Conservation (phyloP, 2,113 vertebrate genomes). For the Pseudolaguvia tuberculata region DNA sequence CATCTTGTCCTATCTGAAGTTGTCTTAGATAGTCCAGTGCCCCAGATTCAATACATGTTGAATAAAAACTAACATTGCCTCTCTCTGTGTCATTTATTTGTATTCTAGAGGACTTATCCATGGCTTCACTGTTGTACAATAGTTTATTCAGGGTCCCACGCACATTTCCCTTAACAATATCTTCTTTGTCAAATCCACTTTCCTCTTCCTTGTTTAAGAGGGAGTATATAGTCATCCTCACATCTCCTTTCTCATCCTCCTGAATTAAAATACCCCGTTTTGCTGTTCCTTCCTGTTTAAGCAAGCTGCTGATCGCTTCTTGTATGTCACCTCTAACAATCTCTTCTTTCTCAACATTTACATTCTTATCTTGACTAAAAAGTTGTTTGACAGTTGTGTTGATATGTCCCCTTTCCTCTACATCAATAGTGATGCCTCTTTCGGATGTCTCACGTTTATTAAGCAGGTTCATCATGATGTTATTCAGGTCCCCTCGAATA, state of each 20-base stretch:
- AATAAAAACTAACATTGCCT: conserved; percentile 89
- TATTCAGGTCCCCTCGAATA: conserved; percentile 77
- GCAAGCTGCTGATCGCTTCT: conserved; percentile 81
- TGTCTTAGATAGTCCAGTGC: conserved; percentile 84
- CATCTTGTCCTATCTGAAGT: conserved; percentile 69
- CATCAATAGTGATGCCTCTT: conserved; percentile 71
- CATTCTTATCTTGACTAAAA: conserved; percentile 71
- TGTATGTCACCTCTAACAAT: conserved; percentile 81
- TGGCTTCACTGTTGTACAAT: conserved; percentile 66
- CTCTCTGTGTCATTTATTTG: conserved; percentile 75
- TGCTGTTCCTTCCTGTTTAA: conserved; percentile 67
- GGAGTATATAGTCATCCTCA: conserved; percentile 89
- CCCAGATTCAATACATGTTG: conserved; percentile 87
- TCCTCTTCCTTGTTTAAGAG: conserved; percentile 76
- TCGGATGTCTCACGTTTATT: conserved; percentile 68
- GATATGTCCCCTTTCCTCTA: conserved; percentile 80
- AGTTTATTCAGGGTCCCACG: conserved; percentile 75
- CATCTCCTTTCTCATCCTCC: conserved; percentile 84
- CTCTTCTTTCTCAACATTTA: conserved; percentile 75
- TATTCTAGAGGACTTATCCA: conserved; percentile 65
- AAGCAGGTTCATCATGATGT: conserved; percentile 84
- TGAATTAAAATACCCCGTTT: conserved; percentile 87
- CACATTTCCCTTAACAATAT: conserved; percentile 79
- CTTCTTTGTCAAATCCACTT: conserved; percentile 65
- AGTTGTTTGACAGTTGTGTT: conserved; percentile 78